Evolutionary conservation across 2,888 invertebrate genomes (phyloP).

Genomic region (Elmis aenea): DNA sequence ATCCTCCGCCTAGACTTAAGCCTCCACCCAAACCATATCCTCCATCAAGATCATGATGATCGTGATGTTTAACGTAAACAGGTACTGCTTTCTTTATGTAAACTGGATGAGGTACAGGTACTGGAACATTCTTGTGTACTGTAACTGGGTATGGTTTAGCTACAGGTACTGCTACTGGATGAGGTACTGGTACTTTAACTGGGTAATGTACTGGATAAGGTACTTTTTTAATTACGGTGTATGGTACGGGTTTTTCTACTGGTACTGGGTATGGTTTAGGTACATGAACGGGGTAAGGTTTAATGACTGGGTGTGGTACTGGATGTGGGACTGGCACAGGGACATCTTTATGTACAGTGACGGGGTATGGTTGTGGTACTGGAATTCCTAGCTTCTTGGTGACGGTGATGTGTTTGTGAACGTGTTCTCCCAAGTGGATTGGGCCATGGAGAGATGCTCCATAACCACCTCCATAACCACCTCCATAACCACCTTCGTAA

Average conservation of each 20-base stretch:
- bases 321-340: slow-evolving; percentile 46
- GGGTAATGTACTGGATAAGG: slow-evolving; percentile 38
- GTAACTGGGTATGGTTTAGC: slow-evolving; percentile 45
- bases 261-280: slow-evolving; percentile 50
- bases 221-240: slow-evolving; percentile 53
- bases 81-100: slow-evolving; percentile 52
- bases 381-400: slow-evolving; percentile 50
- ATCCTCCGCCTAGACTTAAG: slow-evolving; percentile 21
- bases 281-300: slow-evolving; percentile 46
- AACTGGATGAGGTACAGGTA: slow-evolving; percentile 50
- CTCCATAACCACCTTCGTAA: slow-evolving; percentile 11
- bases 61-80: slow-evolving; percentile 36
- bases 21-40: slow-evolving; percentile 25
- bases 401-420: slow-evolving; percentile 39
- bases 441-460: slow-evolving; percentile 7
- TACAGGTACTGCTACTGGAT: slow-evolving; percentile 38
- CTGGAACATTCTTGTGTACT: slow-evolving; percentile 48
- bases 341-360: slow-evolving; percentile 50
- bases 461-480: slow-evolving; percentile 5
- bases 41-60: slow-evolving; percentile 21
- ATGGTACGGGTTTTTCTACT: slow-evolving; percentile 52
- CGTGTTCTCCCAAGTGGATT: slow-evolving; percentile 14
- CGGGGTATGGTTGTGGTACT: slow-evolving; percentile 51
- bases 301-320: slow-evolving; percentile 49
- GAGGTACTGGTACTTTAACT: slow-evolving; percentile 44